These are phyloP conservation scores for Campopleginae sp. DNA, from an alignment of 2,888 invertebrate genomes.

Conservation along the genomic window DNA sequence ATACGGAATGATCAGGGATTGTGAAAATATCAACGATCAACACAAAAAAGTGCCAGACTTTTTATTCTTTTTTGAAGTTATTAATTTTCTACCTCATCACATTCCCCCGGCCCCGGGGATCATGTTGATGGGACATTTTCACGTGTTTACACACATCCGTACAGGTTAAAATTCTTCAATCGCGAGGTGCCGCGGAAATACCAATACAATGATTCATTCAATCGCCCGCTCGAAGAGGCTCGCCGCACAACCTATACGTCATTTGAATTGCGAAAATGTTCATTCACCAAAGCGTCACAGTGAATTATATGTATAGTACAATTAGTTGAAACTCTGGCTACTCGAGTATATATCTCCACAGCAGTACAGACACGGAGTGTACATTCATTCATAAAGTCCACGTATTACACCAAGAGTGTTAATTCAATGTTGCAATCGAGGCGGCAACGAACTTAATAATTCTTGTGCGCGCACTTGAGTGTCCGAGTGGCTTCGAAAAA, in stretches of 20 bases:
- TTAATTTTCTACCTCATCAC: not conserved
- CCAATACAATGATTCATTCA: slow-evolving; percentile 44
- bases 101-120: not conserved
- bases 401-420: slow-evolving; percentile 29
- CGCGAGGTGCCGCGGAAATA: slow-evolving; percentile 1
- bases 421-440: slow-evolving; percentile 47
- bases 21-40: too few species aligned
- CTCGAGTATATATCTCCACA: not conserved
- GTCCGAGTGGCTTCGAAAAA: not conserved
- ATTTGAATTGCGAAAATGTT: slow-evolving; percentile 39
- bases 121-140: not conserved
- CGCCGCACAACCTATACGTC: slow-evolving; percentile 4
- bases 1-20: too few species aligned
- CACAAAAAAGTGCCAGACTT: not conserved
- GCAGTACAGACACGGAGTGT: not conserved
- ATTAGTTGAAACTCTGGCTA: not conserved
- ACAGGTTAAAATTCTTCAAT: not conserved
- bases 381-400: slow-evolving; percentile 50
- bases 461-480: not conserved
- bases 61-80: not conserved
- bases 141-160: not conserved
- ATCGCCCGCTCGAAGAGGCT: slow-evolving; percentile 3
- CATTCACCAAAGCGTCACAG: slow-evolving; percentile 38
- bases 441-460: slow-evolving; percentile 15
- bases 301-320: not conserved